Percentiles rank a stretch among this genome's conserved stretches.
These are phyloP conservation scores for Drosophila kohkoa DNA, from an alignment of 1,140 invertebrate species.

Conservation along the genomic window DNA sequence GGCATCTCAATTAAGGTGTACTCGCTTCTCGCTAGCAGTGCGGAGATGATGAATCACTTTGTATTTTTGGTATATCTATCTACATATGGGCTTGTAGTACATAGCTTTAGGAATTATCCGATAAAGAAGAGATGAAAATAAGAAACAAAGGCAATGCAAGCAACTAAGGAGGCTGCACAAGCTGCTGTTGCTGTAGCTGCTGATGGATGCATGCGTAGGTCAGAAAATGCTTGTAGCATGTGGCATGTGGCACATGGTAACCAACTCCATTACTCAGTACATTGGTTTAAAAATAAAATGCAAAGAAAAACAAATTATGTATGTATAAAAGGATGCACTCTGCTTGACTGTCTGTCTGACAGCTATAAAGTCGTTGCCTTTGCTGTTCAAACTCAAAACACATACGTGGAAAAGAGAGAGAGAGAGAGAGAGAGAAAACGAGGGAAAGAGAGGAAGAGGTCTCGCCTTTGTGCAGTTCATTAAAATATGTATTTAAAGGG, in stretches of 20 bases:
- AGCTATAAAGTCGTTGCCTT: background rate
- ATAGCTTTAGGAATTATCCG: conserved; percentile 17
- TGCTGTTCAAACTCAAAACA: conserved; percentile 29
- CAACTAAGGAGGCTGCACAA: conserved; percentile 8
- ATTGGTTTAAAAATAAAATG: conserved; percentile 55
- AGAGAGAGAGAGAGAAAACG: conserved; percentile 3
- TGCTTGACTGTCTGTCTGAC: conserved; percentile 1
- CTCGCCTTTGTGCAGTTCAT: conserved; percentile 46
- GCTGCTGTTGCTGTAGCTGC: conserved; percentile 2
- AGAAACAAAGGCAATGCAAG: conserved; percentile 26
- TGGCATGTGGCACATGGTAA: conserved; percentile 40
- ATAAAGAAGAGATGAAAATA: background rate
- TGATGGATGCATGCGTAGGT: conserved; percentile 45
- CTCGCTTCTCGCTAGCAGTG: background rate
- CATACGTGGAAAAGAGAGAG: background rate
- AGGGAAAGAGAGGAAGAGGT: conserved; percentile 11
- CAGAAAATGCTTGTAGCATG: conserved; percentile 13
- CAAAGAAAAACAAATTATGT: conserved; percentile 55
- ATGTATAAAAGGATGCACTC: conserved; percentile 54
- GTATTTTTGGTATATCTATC: background rate
- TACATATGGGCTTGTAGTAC: background rate
- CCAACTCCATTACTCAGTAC: conserved; percentile 24
- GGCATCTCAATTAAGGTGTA: conserved; percentile 37
- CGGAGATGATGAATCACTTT: conserved; percentile 52
- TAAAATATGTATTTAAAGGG: conserved; percentile 43